Percentiles rank a stretch among this genome's conserved stretches.
Evolutionary conservation across 2,888 invertebrate genomes (phyloP).

Genomic region (Latheticus oryzae): DNA sequence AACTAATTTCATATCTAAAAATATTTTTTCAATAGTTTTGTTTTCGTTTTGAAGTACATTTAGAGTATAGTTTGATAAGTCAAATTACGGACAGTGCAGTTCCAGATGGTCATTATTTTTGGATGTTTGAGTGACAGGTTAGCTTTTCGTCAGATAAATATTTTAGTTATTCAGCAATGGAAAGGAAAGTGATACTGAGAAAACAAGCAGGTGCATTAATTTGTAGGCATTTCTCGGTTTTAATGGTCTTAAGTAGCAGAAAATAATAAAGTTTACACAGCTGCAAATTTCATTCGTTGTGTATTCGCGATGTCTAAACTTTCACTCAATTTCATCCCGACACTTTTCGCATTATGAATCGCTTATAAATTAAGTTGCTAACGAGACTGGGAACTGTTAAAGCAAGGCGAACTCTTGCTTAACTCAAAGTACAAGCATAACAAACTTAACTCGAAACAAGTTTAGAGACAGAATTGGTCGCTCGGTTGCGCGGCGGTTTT

Average conservation of each 20-base stretch:
- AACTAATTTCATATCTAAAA: no score
- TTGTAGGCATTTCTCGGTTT: not conserved
- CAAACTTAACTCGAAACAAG: slow-evolving; percentile 50
- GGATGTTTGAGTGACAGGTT: no score
- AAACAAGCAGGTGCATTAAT: slow-evolving; percentile 16
- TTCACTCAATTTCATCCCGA: slow-evolving; percentile 64
- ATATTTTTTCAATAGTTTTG: no score
- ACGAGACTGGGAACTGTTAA: slow-evolving; percentile 57
- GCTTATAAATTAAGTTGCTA: slow-evolving; percentile 64
- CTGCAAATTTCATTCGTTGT: slow-evolving; percentile 27
- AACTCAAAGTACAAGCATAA: slow-evolving; percentile 54
- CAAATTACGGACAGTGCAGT: no score
- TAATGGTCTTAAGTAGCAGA: slow-evolving; percentile 12
- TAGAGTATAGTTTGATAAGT: no score
- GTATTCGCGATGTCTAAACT: slow-evolving; percentile 50
- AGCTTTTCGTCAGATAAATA: no score
- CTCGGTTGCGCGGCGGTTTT: slow-evolving; percentile 35
- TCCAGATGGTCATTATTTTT: no score
- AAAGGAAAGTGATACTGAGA: no score
- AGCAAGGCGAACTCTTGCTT: slow-evolving; percentile 52
- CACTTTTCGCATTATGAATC: slow-evolving; percentile 64
- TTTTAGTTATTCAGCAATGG: no score
- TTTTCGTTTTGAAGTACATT: no score
- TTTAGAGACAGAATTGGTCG: slow-evolving; percentile 51
- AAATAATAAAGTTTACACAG: slow-evolving; percentile 38